Base-by-base conservation (phyloP, 1,140 invertebrate species). In the Vanessa tameamea region DNA sequence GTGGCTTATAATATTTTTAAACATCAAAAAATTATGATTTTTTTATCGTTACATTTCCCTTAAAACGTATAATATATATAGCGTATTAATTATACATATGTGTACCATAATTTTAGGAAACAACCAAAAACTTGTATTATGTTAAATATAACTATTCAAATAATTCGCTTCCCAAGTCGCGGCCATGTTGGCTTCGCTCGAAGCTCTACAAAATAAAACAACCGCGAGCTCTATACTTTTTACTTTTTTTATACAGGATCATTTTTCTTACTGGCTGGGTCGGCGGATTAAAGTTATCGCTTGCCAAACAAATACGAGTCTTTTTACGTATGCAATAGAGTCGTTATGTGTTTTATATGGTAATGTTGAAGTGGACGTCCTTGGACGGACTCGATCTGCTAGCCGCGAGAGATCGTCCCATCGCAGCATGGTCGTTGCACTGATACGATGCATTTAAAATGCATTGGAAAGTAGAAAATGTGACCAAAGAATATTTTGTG, bases 331-430 rank as follows among this genome's bases (percentile, higher is more conserved):
- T 8, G 61, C 1, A 47, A 78, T 86, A 91, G 81, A 78, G 85
- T 85, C 31, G 63, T 67, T 57, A 75, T 79, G 15, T 47, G 55
- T 75, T 75, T 59, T 71, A 71, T 75, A 81, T 26, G 79, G 84
- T 81, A 81, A 76, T 73, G 47, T 14, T 69, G 78, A 79, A 91
- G 87, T 91, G 85, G 89, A 91, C 87, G 91, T 91, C 91, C 90
- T 92, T 92, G 90, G 86, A 89, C 86, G 89, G 90, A 92, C 90
- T 87, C 89, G 90, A 92, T 91, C 90, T 91, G 90, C 90, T 91
- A 90, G 87, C 78, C 82, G 79, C 87, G 90, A 91, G 89, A 90
- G 87, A 89, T 87, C 87, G 88, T 87, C 86, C 86, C 89, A 88
- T 85, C 85, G 85, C 81, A 79, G 83, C 81, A 81, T 91, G 89